Percentiles rank a stretch among this genome's conserved stretches.
phyloP scores from a whole-genome alignment of 2,113 vertebrate species.

The Ursus arctos region DNA sequence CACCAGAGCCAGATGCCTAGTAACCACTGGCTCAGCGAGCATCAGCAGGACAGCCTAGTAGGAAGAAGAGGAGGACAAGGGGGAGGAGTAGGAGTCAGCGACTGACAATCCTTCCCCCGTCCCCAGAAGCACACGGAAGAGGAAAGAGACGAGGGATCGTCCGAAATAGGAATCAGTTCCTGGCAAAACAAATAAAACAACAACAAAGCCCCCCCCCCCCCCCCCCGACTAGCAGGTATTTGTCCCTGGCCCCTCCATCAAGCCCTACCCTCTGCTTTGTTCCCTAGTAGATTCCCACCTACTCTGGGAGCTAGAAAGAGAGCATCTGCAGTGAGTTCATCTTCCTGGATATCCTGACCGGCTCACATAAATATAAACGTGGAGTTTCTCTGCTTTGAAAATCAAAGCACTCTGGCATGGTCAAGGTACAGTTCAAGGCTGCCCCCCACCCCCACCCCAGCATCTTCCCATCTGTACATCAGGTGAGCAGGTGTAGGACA shows the following conservation, averaged over 20 bases:
- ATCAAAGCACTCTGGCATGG: conserved; percentile 45
- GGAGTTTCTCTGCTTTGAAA: conserved; percentile 63
- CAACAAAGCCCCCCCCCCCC: not conserved
- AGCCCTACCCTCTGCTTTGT: not conserved
- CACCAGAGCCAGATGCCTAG: not conserved
- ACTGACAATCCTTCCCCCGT: too few relatives aligned
- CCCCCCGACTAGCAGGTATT: not conserved
- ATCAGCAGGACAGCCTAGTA: not conserved
- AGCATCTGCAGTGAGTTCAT: not conserved
- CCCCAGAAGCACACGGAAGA: not conserved
- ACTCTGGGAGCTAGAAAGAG: not conserved
- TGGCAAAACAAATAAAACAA: not conserved
- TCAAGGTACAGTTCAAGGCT: conserved; percentile 10
- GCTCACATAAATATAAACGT: not conserved
- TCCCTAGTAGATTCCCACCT: not conserved
- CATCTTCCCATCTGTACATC: conserved; percentile 15
- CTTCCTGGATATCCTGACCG: not conserved
- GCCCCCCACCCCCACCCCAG: not conserved
- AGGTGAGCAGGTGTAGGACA: not conserved
- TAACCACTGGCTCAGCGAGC: not conserved
- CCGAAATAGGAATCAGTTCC: not conserved
- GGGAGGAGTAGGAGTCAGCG: not conserved
- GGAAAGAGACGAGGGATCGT: not conserved
- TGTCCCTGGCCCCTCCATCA: not conserved
- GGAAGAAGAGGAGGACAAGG: not conserved